phyloP scores from a whole-genome alignment of 2,888 invertebrate species.

The Lottia gigantea region DNA sequence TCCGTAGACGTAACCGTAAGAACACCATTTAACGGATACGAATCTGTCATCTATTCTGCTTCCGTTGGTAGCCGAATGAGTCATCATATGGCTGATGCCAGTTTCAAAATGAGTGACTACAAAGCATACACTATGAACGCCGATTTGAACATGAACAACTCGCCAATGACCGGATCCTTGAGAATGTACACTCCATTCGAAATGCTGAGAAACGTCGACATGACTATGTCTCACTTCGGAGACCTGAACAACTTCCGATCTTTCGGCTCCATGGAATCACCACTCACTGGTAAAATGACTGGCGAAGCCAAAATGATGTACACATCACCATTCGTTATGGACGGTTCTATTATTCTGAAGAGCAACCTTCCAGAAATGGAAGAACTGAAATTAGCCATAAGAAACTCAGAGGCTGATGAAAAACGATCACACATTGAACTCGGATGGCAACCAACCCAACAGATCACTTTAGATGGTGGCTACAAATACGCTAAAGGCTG shows the following conservation, averaged over 20 bases:
- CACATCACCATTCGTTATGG: slow-evolving; percentile 21
- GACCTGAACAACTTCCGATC: slow-evolving; percentile 12
- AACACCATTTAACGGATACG: slow-evolving; percentile 37
- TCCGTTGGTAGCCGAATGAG: neutral
- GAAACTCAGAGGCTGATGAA: slow-evolving; percentile 14
- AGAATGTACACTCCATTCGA: neutral
- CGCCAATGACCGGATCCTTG: neutral
- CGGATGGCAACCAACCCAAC: slow-evolving; percentile 34
- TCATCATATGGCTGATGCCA: neutral
- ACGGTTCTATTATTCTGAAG: slow-evolving; percentile 22
- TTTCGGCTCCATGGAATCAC: slow-evolving; percentile 6
- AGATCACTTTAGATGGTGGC: slow-evolving; percentile 29
- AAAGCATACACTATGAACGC: neutral
- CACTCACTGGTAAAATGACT: slow-evolving; percentile 15
- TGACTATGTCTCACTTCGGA: slow-evolving; percentile 12
- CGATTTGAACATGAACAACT: neutral
- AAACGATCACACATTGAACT: slow-evolving; percentile 21
- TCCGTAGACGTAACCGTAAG: slow-evolving; percentile 31
- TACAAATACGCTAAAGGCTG: slow-evolving; percentile 14
- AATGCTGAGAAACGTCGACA: neutral
- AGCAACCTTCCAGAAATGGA: slow-evolving; percentile 26
- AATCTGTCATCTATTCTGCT: slow-evolving; percentile 13
- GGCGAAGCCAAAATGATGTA: slow-evolving; percentile 22
- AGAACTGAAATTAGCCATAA: slow-evolving; percentile 24
- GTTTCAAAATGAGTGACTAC: neutral